Percentiles rank a stretch among this genome's conserved stretches.
These are phyloP conservation scores for Drosophila robusta DNA, from an alignment of 2,888 invertebrate genomes.

Conservation along the genomic window DNA sequence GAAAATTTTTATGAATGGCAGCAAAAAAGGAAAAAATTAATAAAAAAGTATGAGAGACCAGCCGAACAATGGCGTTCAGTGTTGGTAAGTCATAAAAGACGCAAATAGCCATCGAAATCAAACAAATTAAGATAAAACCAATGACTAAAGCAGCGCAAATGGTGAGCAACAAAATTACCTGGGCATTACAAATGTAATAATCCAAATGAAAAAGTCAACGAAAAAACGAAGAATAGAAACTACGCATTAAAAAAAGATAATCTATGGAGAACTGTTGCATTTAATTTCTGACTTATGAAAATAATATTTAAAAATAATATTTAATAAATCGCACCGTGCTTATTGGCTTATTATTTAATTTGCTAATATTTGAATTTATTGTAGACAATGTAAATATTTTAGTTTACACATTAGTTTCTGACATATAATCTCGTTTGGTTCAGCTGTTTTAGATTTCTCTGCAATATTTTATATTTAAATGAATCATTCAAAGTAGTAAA, in stretches of 20 bases:
- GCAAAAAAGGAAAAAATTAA: not conserved
- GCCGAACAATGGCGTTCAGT: slow-evolving; percentile 23
- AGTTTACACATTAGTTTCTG: no score
- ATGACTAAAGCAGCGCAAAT: slow-evolving; percentile 7
- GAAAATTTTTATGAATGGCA: slow-evolving; percentile 41
- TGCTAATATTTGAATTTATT: no score
- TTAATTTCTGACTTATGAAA: no score
- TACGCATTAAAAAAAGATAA: no score
- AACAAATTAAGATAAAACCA: slow-evolving; percentile 5
- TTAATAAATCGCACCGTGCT: no score
- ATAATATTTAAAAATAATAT: no score
- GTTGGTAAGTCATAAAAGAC: slow-evolving; percentile 14
- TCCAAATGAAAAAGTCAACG: not conserved
- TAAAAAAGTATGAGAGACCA: not conserved
- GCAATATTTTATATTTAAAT: no score
- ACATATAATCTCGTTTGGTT: no score
- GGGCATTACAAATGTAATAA: slow-evolving; percentile 8
- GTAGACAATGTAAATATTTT: no score
- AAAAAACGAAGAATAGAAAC: not conserved
- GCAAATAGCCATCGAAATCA: slow-evolving; percentile 5
- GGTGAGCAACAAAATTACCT: slow-evolving; percentile 17
- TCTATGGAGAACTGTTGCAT: not conserved
- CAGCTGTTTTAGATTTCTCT: no score
- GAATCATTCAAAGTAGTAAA: no score
- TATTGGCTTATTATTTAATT: no score